These are phyloP conservation scores for Neelides sp. DNA, from an alignment of 1,140 invertebrate genomes.

Conservation along the genomic window DNA sequence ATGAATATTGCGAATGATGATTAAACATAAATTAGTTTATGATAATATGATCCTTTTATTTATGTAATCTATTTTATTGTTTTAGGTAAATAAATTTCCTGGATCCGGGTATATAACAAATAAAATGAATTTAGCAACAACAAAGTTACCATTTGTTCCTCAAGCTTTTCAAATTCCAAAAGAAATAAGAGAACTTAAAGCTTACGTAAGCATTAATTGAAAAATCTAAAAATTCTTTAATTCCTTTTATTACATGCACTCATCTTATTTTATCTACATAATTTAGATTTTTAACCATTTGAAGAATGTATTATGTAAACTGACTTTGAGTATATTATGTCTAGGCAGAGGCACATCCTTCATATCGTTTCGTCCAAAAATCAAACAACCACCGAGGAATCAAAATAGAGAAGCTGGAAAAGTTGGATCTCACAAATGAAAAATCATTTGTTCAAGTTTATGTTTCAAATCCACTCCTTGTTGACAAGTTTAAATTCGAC, in stretches of 20 bases:
- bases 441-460: conserved; percentile 86
- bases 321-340: too few relatives aligned
- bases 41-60: conserved; percentile 1
- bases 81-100: conserved; percentile 81
- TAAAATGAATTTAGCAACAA: conserved; percentile 79
- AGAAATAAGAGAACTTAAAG: conserved; percentile 38
- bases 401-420: conserved; percentile 52
- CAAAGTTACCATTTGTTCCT: conserved; percentile 61
- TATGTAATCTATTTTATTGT: conserved; percentile 17
- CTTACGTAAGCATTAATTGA: too few relatives aligned
- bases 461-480: conserved; percentile 45
- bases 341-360: conserved; percentile 48
- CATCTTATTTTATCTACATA: too few relatives aligned
- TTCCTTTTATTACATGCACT: too few relatives aligned
- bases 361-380: conserved; percentile 77
- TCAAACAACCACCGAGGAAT: conserved; percentile 85
- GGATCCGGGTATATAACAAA: conserved; percentile 89
- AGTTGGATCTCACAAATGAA: conserved; percentile 56
- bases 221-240: too few relatives aligned
- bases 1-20: too few relatives aligned
- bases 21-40: neutral
- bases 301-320: neutral
- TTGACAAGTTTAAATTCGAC: conserved; percentile 87
- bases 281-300: too few relatives aligned
- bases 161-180: conserved; percentile 74